Conservation (phyloP, 1,140 invertebrate genomes). For the Neoseiulus cucumeris region DNA sequence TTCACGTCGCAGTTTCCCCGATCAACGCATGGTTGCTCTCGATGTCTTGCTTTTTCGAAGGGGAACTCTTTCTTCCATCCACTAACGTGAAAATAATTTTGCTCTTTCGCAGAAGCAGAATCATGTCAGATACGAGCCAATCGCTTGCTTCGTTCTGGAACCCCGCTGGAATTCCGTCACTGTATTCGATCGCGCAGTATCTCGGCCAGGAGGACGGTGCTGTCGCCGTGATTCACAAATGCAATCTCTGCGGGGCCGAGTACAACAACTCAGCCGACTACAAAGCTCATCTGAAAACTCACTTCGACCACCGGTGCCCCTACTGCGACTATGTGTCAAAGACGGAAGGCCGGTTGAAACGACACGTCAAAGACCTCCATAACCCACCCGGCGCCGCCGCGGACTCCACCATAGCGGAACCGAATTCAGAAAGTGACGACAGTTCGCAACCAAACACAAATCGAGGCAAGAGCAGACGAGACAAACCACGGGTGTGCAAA, state of each 20-base stretch:
- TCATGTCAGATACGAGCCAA: no score
- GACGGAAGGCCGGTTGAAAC: slow-evolving; percentile 36
- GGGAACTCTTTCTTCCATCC: no score
- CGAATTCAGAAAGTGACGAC: slow-evolving; percentile 17
- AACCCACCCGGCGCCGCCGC: neutral
- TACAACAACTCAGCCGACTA: slow-evolving; percentile 27
- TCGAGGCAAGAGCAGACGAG: slow-evolving; percentile 25
- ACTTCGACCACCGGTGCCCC: slow-evolving; percentile 32
- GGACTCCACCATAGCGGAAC: neutral
- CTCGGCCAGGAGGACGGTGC: neutral
- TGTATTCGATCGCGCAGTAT: neutral
- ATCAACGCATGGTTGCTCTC: no score
- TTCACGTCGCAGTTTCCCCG: no score
- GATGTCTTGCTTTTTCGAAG: no score
- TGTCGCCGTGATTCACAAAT: slow-evolving; percentile 17
- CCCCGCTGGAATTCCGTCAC: no score
- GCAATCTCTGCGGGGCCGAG: slow-evolving; percentile 26
- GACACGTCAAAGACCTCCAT: slow-evolving; percentile 37
- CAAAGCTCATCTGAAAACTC: slow-evolving; percentile 34
- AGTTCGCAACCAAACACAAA: slow-evolving; percentile 38
- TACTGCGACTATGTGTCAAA: slow-evolving; percentile 38
- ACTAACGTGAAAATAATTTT: no score
- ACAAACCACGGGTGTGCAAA: slow-evolving; percentile 37
- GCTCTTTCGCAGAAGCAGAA: no score
- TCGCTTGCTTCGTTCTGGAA: no score